Evolutionary conservation across 1,140 invertebrate genomes (phyloP).

Genomic region (Medauroidea extradentata): DNA sequence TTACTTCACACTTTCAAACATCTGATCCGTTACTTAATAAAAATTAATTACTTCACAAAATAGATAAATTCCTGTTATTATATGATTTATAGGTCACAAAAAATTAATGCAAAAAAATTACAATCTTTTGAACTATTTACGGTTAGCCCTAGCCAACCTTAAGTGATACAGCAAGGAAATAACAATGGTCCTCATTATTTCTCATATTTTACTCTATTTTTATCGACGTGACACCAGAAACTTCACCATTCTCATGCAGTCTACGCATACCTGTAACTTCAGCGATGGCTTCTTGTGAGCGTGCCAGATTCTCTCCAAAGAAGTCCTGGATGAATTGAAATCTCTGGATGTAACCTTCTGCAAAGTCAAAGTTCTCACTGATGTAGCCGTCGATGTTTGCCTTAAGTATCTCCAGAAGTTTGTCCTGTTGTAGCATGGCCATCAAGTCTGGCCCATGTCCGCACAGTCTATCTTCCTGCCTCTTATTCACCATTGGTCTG

Average conservation of each 20-base stretch:
- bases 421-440: slow-evolving; percentile 61
- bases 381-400: slow-evolving; percentile 50
- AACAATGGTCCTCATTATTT: too few relatives aligned
- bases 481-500: slow-evolving; percentile 70
- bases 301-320: slow-evolving; percentile 62
- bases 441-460: slow-evolving; percentile 59
- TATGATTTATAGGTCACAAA: too few relatives aligned
- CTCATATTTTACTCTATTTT: too few relatives aligned
- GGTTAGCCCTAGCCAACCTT: too few relatives aligned
- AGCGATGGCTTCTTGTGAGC: slow-evolving; percentile 47
- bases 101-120: too few relatives aligned
- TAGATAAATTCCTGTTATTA: too few relatives aligned
- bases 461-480: slow-evolving; percentile 60
- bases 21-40: too few relatives aligned
- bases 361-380: slow-evolving; percentile 53
- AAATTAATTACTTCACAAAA: too few relatives aligned
- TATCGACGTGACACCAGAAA: not conserved
- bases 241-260: not conserved
- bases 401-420: slow-evolving; percentile 50
- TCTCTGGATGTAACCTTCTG: slow-evolving; percentile 58
- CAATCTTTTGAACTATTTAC: too few relatives aligned
- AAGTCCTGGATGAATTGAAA: slow-evolving; percentile 62
- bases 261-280: slow-evolving; percentile 43
- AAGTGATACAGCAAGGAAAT: too few relatives aligned
- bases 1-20: too few relatives aligned